Percentiles rank a stretch among this genome's conserved stretches.
phyloP scores from a whole-genome alignment of 2,888 invertebrate species.

The Mylabris sibirica region DNA sequence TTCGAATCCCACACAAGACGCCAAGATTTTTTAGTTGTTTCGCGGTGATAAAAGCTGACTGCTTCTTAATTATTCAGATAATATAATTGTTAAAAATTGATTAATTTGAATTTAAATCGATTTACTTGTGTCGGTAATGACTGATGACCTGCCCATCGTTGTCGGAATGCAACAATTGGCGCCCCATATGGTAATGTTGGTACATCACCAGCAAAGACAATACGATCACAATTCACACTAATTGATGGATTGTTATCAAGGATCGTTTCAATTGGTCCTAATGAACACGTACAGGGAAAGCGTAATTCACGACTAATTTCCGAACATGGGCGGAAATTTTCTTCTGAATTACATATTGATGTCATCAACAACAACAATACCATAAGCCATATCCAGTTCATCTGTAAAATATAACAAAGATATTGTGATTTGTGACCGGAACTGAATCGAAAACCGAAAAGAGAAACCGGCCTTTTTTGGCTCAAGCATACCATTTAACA shows the following conservation, averaged over 20 bases:
- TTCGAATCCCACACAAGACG: too few relatives aligned
- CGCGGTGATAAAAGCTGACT: too few relatives aligned
- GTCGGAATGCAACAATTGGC: constrained; percentile 81
- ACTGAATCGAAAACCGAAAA: too few relatives aligned
- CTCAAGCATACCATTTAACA: too few relatives aligned
- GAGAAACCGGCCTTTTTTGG: too few relatives aligned
- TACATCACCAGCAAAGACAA: constrained; percentile 82
- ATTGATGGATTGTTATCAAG: constrained; percentile 64
- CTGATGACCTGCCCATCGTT: constrained; percentile 82
- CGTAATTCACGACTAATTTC: constrained; percentile 79
- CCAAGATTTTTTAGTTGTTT: too few relatives aligned
- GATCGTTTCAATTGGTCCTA: constrained; percentile 63
- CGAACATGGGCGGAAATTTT: constrained; percentile 68
- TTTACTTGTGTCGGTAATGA: constrained; percentile 73
- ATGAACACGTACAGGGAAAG: constrained; percentile 73
- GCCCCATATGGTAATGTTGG: constrained; percentile 80
- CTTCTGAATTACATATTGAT: constrained; percentile 25
- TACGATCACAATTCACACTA: constrained; percentile 82
- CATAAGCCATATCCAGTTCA: constrained; percentile 36
- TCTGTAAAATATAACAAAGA: constrained; percentile 39
- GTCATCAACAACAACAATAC: constrained; percentile 26
- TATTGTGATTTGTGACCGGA: neutral
- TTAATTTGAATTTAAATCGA: neutral
- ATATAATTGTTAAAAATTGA: too few relatives aligned
- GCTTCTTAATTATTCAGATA: too few relatives aligned